Evolutionary conservation across 2,797 vertebrate species (phyloP).

Genomic region (Gadopsis bispinosus): DNA sequence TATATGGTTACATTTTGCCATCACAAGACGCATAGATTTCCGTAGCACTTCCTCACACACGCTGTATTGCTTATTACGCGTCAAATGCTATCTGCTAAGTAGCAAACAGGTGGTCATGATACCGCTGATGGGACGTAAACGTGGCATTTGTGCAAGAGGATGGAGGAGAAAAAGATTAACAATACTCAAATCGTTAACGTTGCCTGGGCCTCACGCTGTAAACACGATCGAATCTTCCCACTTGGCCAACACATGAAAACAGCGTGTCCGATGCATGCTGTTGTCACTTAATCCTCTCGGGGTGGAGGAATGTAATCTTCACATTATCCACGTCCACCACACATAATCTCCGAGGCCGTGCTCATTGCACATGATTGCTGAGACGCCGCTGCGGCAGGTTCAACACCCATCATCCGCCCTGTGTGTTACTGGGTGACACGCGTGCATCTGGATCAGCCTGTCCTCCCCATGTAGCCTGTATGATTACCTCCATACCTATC

Average conservation of each 20-base stretch:
- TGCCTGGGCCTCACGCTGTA: background rate
- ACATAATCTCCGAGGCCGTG: slow-evolving; percentile 26
- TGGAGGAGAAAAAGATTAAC: background rate
- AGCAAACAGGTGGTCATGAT: background rate
- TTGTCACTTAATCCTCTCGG: slow-evolving; percentile 36
- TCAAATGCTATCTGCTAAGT: background rate
- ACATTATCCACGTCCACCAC: slow-evolving; percentile 39
- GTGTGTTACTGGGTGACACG: slow-evolving; percentile 26
- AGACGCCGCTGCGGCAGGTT: background rate
- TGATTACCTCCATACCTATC: slow-evolving; percentile 34
- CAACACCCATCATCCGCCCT: background rate
- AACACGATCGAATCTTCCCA: slow-evolving; percentile 19
- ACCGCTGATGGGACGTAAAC: background rate
- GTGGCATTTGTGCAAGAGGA: background rate
- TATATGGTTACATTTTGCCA: no score
- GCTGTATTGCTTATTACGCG: no score
- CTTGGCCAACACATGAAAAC: slow-evolving; percentile 12
- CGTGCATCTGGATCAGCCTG: background rate
- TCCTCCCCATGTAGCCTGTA: background rate
- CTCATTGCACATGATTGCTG: slow-evolving; percentile 12
- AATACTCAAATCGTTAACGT: background rate
- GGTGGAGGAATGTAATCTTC: slow-evolving; percentile 39
- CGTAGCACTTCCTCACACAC: no score
- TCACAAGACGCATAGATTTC: no score
- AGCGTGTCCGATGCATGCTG: slow-evolving; percentile 9